Percentiles rank a stretch among this genome's conserved stretches.
phyloP scores from a whole-genome alignment of 2,888 invertebrate genomes.

The Azorinus chamasolen region DNA sequence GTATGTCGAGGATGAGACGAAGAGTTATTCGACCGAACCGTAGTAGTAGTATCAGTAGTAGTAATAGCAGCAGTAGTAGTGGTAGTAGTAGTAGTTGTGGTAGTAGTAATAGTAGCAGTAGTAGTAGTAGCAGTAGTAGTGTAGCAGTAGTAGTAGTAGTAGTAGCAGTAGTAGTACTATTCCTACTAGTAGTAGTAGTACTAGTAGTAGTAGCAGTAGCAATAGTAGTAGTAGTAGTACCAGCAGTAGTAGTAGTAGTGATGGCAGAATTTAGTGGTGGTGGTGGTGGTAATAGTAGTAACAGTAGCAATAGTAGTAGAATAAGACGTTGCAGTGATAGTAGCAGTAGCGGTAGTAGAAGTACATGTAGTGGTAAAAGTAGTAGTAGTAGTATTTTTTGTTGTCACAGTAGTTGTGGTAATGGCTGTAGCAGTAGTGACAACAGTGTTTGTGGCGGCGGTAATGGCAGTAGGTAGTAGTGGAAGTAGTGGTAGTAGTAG shows the following conservation, averaged over 20 bases:
- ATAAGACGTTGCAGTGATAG: not conserved
- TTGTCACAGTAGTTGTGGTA: conserved; percentile 7
- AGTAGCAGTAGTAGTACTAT: no score
- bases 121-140: no score
- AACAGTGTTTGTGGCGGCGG: not conserved
- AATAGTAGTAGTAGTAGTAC: conserved; percentile 10
- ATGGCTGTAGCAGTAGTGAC: not conserved
- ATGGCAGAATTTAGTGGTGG: no score
- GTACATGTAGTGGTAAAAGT: conserved; percentile 4
- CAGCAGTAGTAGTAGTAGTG: conserved; percentile 6
- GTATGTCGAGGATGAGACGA: no score
- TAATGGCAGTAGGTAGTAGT: no score
- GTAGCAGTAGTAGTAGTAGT: no score
- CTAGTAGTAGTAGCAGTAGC: conserved; percentile 8
- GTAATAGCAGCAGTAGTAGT: no score
- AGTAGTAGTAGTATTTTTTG: conserved; percentile 11
- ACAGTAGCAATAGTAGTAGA: conserved; percentile 3
- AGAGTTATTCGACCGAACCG: no score
- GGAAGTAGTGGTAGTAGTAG: conserved; percentile 11
- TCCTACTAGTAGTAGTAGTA: no score
- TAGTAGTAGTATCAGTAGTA: no score
- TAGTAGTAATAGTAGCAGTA: no score
- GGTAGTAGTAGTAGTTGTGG: no score
- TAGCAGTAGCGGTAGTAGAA: conserved; percentile 5
- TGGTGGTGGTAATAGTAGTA: conserved; percentile 2